These are phyloP conservation scores for Megathymus violae DNA, from an alignment of 1,140 invertebrate genomes.

Conservation along the genomic window DNA sequence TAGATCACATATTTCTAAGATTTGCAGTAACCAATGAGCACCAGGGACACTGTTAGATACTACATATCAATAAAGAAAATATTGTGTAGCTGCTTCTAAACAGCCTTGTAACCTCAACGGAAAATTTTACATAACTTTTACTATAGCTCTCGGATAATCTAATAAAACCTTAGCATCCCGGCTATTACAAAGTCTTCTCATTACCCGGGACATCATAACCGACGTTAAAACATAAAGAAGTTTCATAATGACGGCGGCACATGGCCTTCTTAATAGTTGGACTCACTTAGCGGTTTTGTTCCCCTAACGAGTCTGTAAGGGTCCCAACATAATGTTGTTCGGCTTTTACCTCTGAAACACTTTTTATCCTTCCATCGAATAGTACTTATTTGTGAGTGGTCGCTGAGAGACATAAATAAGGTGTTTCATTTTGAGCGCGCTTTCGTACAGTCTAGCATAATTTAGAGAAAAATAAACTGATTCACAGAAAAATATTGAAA, in stretches of 20 bases:
- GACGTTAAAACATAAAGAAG: constrained; percentile 28
- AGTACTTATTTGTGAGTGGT: too few species aligned
- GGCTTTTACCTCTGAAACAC: not conserved
- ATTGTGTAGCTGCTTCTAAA: too few species aligned
- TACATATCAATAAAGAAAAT: too few species aligned
- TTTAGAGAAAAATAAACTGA: too few species aligned
- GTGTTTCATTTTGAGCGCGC: too few species aligned
- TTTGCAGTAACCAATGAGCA: too few species aligned
- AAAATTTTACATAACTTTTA: constrained; percentile 1
- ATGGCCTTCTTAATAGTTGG: constrained; percentile 35
- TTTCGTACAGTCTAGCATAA: too few species aligned
- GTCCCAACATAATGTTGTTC: not conserved
- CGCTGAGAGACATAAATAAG: too few species aligned
- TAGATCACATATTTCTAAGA: too few species aligned
- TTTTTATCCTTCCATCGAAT: not conserved
- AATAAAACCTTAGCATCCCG: constrained; percentile 16
- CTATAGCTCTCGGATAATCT: constrained; percentile 2
- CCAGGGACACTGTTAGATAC: too few species aligned
- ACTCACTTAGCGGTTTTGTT: constrained; percentile 34
- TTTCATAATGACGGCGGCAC: constrained; percentile 29
- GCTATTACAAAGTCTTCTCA: constrained; percentile 26
- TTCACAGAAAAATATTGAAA: too few species aligned
- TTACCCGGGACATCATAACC: constrained; percentile 19
- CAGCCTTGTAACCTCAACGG: constrained; percentile 1
- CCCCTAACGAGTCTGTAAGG: constrained; percentile 13